Conservation (phyloP, 1,140 invertebrate genomes). For the Pseudomyrmex gracilis region DNA sequence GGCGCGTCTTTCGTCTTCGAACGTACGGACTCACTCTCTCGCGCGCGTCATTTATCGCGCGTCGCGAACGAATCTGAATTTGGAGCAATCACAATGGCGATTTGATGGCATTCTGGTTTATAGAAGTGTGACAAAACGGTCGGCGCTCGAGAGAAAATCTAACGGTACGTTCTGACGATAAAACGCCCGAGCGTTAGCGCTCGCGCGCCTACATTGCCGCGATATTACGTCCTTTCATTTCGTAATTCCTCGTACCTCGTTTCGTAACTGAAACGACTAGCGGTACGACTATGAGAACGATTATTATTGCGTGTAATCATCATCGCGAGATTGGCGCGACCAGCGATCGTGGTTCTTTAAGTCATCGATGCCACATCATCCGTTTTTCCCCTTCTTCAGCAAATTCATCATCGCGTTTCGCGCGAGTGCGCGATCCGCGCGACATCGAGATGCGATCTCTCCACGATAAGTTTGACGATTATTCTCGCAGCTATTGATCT, state of each 20-base stretch:
- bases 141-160: slow-evolving; percentile 79
- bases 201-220: slow-evolving; percentile 74
- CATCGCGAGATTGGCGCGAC: slow-evolving; percentile 11
- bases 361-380: neutral
- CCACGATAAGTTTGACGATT: neutral
- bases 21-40: neutral
- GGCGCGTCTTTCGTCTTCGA: neutral
- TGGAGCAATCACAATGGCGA: slow-evolving; percentile 55
- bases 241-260: slow-evolving; percentile 77
- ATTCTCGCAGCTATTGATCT: no score
- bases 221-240: slow-evolving; percentile 82
- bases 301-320: slow-evolving; percentile 24
- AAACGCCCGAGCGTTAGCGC: slow-evolving; percentile 62
- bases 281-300: slow-evolving; percentile 68
- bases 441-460: neutral
- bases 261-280: slow-evolving; percentile 81
- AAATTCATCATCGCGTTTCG: neutral
- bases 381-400: neutral
- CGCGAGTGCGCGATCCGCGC: neutral
- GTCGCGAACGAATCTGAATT: slow-evolving; percentile 42
- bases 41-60: neutral
- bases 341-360: slow-evolving; percentile 3
- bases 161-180: slow-evolving; percentile 74
- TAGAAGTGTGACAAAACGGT: slow-evolving; percentile 74
- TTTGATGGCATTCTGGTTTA: slow-evolving; percentile 54